phyloP scores from a whole-genome alignment of 1,140 invertebrate species.

The Eriosoma lanigerum region DNA sequence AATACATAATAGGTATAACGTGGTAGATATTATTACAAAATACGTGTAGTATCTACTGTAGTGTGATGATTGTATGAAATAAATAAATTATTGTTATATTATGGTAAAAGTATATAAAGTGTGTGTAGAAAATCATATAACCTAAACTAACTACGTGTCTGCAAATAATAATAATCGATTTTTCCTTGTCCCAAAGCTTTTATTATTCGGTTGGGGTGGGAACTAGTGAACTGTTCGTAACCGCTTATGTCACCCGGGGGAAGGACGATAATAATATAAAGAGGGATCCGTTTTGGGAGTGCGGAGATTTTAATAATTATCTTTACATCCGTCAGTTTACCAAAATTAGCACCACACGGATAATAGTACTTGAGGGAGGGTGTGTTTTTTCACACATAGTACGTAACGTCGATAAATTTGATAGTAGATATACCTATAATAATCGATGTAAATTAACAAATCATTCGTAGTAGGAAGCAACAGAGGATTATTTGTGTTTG shows the following conservation, averaged over 20 bases:
- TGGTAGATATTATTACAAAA: neutral
- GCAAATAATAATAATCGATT: slow-evolving; percentile 51
- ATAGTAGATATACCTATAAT: too few relatives aligned
- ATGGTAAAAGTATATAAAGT: slow-evolving; percentile 15
- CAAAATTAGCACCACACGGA: slow-evolving; percentile 47
- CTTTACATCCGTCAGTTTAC: slow-evolving; percentile 52
- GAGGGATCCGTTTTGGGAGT: slow-evolving; percentile 47
- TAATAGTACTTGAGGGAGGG: slow-evolving; percentile 23
- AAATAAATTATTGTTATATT: slow-evolving; percentile 27
- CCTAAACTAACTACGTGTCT: slow-evolving; percentile 22
- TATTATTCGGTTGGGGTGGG: slow-evolving; percentile 50
- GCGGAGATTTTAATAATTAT: slow-evolving; percentile 51
- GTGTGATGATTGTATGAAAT: slow-evolving; percentile 15
- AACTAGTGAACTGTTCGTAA: slow-evolving; percentile 52
- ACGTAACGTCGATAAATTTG: neutral
- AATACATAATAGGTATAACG: neutral
- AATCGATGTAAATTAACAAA: neutral
- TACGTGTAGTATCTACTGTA: too few relatives aligned
- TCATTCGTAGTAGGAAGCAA: too few relatives aligned
- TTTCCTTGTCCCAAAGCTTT: slow-evolving; percentile 48
- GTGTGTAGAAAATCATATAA: slow-evolving; percentile 41
- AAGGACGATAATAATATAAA: slow-evolving; percentile 49
- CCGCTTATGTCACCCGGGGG: slow-evolving; percentile 50
- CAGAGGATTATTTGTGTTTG: too few relatives aligned
- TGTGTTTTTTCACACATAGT: slow-evolving; percentile 29